Evolutionary conservation across 1,140 invertebrate species (phyloP), one percentile per base, ranked within the genome.

Genomic region (Drosophila sulfurigaster): DNA sequence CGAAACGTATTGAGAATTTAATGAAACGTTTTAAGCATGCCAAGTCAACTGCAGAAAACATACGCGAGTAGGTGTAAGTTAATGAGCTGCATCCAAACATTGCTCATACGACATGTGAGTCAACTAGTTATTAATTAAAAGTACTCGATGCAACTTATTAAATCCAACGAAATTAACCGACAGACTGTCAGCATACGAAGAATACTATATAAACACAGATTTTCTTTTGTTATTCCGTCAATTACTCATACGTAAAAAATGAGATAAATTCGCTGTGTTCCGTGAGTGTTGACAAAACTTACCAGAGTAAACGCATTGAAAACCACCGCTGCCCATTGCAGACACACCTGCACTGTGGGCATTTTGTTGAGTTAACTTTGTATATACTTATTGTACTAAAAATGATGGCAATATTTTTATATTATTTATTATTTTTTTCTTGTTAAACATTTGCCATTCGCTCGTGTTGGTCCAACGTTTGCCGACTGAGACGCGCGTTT

Each of bases 271-370:
- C 5, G 5, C 7, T 30, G 10, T 30, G 25, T n/a, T 54, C 20
- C 20, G 20, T n/a, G 41, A 4, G n/a, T 25, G 25, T 54, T 54
- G 51, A 15, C 8, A 41, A 25, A 5, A 58, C 85, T 85, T 64
- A 89, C 85, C 85, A 89, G 51, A 64, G 86, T 89, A 48, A 89
- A 52, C 13, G 75, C 72, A 60, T 83, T 89, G 52, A 79, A 89
- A 8, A 81, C 68, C 2, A 89, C 81, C 32, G 81, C 71, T 8
- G 85, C 76, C 85, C 85, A 89, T 81, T 89, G 85, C 63, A 89
- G 48, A 70, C 78, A 89, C 54, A 89, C 86, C 69, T 82, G 81
- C 13, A 89, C 10, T 32, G 85, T 79, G 11, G 85, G 75, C 85
- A 89, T 89, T 63, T 43, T 67, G 11, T 43, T 45, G 20, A 25